Conservation (phyloP, 30 jellyfish, hydroid and myxozoan genomes). For the Aurelia coerulea region DNA sequence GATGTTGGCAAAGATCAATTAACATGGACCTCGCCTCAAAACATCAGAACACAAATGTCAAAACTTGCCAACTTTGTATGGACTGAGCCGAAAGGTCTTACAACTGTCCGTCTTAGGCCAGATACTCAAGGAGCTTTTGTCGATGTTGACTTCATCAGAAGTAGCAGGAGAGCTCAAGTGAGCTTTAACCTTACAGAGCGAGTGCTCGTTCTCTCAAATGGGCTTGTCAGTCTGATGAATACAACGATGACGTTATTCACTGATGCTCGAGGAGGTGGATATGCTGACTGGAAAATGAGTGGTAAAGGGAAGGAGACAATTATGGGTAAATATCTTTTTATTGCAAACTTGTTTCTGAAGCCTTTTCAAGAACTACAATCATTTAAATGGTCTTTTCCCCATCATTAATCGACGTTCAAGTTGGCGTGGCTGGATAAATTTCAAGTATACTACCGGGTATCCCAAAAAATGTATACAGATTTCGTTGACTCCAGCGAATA, state of each 20-base stretch:
- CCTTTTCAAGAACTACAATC: neutral
- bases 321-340: neutral
- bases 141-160: neutral
- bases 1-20: slow-evolving; percentile 1
- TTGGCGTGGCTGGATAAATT: neutral
- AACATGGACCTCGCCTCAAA: slow-evolving; percentile 18
- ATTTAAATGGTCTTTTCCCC: neutral
- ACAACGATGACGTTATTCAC: slow-evolving; percentile 22
- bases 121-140: neutral
- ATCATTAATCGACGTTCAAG: neutral
- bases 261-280: neutral
- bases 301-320: slow-evolving; percentile 32
- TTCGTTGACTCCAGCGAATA: too few relatives aligned
- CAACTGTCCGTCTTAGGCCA: too few relatives aligned
- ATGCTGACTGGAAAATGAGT: slow-evolving; percentile 15
- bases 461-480: too few relatives aligned
- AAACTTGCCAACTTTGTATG: too few relatives aligned
- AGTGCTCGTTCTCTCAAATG: slow-evolving; percentile 29
- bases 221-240: slow-evolving; percentile 21
- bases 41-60: neutral
- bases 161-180: slow-evolving; percentile 7
- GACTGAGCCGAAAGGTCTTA: too few relatives aligned
- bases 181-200: slow-evolving; percentile 33
- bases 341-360: neutral
- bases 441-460: too few relatives aligned